Evolutionary conservation across 2,888 invertebrate species (phyloP).

Genomic region (Apoderus coryli): DNA sequence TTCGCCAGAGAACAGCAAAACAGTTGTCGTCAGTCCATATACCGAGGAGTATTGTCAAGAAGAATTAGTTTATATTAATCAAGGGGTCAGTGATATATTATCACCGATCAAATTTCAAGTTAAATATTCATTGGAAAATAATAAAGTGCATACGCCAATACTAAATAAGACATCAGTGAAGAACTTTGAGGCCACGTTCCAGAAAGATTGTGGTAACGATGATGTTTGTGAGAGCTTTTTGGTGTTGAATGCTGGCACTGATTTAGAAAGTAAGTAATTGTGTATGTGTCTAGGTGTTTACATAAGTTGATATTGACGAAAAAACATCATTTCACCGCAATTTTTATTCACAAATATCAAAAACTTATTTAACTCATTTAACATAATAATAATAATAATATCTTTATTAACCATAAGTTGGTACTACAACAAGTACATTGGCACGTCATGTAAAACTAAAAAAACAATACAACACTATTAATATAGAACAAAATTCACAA

Average conservation of each 20-base stretch:
- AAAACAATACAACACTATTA: no score
- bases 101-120: slow-evolving; percentile 53
- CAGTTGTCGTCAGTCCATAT: slow-evolving; percentile 30
- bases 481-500: no score
- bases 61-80: slow-evolving; percentile 75
- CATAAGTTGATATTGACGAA: no score
- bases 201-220: slow-evolving; percentile 83
- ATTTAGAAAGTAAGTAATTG: slow-evolving; percentile 29
- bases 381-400: no score
- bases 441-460: no score
- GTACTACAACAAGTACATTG: no score
- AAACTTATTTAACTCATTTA: no score
- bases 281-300: no score
- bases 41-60: slow-evolving; percentile 40
- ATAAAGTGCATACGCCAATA: slow-evolving; percentile 66
- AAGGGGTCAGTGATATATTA: slow-evolving; percentile 76
- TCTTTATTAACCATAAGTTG: no score
- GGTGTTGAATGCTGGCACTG: slow-evolving; percentile 44
- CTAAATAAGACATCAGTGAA: slow-evolving; percentile 73
- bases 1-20: slow-evolving; percentile 19
- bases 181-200: slow-evolving; percentile 70
- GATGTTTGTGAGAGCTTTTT: slow-evolving; percentile 78
- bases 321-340: no score
- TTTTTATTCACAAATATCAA: no score
- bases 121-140: slow-evolving; percentile 66